Percentiles rank a stretch among this genome's conserved stretches.
phyloP scores from a whole-genome alignment of 2,113 vertebrate species.

The Martes martes region DNA sequence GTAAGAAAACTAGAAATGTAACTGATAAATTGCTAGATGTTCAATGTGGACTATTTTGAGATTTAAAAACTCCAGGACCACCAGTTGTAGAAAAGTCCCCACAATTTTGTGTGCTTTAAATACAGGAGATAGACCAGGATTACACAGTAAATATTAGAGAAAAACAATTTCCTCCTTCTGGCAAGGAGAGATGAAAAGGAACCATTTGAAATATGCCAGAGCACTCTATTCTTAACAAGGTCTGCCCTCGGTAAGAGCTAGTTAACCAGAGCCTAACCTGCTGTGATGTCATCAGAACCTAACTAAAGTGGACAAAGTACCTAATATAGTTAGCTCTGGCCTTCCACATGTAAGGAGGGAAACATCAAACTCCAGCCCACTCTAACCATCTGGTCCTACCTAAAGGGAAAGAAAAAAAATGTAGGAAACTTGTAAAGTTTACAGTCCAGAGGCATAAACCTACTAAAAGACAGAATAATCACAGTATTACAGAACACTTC shows the following conservation, averaged over 20 bases:
- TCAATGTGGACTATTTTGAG: neutral
- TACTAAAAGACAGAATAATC: neutral
- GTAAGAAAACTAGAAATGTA: neutral
- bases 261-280: neutral
- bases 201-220: neutral
- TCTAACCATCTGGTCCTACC: neutral
- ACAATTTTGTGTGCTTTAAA: neutral
- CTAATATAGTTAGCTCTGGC: neutral
- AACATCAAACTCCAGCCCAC: neutral
- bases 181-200: neutral
- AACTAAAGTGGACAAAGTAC: neutral
- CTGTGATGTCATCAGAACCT: neutral
- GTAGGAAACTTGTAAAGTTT: neutral
- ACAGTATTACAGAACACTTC: neutral
- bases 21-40: neutral
- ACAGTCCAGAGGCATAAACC: neutral
- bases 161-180: neutral
- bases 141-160: neutral
- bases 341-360: neutral
- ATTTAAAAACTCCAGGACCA: neutral
- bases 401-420: neutral
- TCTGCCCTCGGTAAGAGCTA: neutral
- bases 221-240: neutral
- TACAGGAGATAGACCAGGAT: neutral
- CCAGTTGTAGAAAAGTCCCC: neutral